Evolutionary conservation across 1,140 invertebrate genomes (phyloP), one percentile per base, ranked within the genome.

Genomic region (Mya arenaria): DNA sequence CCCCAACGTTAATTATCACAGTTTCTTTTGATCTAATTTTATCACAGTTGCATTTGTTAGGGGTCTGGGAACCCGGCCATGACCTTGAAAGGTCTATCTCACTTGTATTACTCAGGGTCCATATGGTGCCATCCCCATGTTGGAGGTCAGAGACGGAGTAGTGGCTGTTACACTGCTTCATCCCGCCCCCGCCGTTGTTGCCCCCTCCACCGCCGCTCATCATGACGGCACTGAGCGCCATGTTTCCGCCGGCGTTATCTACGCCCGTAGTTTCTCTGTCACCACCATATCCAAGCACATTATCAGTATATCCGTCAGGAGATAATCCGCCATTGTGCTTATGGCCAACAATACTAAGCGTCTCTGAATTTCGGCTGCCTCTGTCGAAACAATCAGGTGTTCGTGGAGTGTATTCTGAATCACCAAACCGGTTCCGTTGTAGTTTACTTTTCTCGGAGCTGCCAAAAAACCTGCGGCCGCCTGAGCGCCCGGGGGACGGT

Each of bases 1-100:
- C 90, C 0, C 90, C 90, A 0, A 91, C 87, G 78, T 91, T 91
- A 17, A 91, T 60, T 58, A 86, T 80, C 13, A 91, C 85, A 17
- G 89, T 90, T 73, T 89, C 87, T 17, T 85, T 84, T 23, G 78
- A 48, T 69, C 39, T 73, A 10, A 25, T 13, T 73, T 58, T 83
- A 25, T 71, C 66, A 63, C 68, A 79, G 41, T n/a, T 71, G 97
- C 97, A 89, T 74, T 65, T 82, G 25, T 68, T 79, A 15, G 65
- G 48, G 13, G 17, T 69, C 25, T 66, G 73, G 30, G 80, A 83
- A 1, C 60, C 37, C 2, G 23, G 73, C n/a, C 48, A 62, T 32
- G 75, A 80, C 23, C 58, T 52, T 41, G 69, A 68, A 52, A 52
- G 48, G 48, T 52, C 48, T n/a, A n/a, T 17, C 8, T 52, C 48